A percentile compares a stretch with the other conserved stretches of the same genome.
Evolutionary conservation across 2,888 invertebrate species (phyloP).

Genomic region (Nebria salina): DNA sequence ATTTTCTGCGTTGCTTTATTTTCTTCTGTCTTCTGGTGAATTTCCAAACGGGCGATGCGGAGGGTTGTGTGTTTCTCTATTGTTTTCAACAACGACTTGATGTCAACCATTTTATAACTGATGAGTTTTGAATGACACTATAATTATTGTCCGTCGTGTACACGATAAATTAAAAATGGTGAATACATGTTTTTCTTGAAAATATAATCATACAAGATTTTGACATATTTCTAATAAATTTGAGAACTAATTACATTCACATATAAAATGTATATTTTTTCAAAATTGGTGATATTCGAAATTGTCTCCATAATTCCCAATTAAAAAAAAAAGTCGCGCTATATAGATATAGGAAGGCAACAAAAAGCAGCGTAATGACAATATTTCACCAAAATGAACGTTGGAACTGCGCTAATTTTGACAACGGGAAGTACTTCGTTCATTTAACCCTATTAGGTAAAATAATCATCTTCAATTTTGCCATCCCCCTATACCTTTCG

Average conservation of each 20-base stretch:
- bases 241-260: background rate
- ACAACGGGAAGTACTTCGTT: background rate
- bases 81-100: background rate
- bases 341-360: background rate
- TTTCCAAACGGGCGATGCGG: background rate
- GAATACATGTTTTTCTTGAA: background rate
- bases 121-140: background rate
- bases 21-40: background rate
- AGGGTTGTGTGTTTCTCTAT: background rate
- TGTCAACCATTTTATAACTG: background rate
- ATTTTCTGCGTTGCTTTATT: background rate
- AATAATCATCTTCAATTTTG: slow-evolving; percentile 1
- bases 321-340: background rate
- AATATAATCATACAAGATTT: background rate
- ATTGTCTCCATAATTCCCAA: background rate
- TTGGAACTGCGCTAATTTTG: background rate
- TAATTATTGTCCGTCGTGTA: background rate
- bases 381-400: background rate
- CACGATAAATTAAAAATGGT: background rate
- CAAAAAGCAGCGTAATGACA: background rate
- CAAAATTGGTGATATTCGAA: background rate
- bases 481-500: background rate
- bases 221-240: background rate
- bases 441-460: background rate
- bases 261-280: background rate